These are phyloP conservation scores for Globodera rostochiensis DNA, from an alignment of 1,140 invertebrate genomes.

Conservation along the genomic window DNA sequence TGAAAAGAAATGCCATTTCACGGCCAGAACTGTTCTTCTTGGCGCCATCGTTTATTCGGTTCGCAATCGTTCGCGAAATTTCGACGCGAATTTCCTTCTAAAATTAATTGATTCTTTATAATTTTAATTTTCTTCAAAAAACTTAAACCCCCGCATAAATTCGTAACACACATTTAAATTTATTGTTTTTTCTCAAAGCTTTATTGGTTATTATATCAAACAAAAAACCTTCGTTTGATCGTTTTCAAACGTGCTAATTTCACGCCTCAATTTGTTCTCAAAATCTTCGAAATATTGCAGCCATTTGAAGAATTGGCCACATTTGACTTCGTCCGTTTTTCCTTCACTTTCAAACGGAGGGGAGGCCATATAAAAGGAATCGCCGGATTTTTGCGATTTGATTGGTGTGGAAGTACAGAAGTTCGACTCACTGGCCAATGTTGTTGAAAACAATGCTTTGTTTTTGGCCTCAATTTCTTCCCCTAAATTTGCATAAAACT, in stretches of 20 bases:
- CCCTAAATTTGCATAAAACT: background rate
- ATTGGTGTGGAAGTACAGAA: conserved; percentile 5
- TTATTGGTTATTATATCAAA: too few relatives aligned
- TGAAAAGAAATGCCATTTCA: conserved; percentile 7
- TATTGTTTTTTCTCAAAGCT: too few relatives aligned
- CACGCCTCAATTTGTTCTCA: background rate
- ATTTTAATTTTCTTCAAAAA: background rate
- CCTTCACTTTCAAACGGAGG: background rate
- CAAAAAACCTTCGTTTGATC: background rate
- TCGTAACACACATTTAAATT: too few relatives aligned
- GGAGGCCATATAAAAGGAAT: background rate
- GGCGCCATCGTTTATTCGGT: conserved; percentile 17
- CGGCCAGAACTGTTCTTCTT: conserved; percentile 14
- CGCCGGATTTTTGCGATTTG: background rate
- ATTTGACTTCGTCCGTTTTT: background rate
- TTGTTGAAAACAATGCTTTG: background rate
- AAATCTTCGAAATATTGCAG: background rate
- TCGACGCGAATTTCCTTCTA: conserved; percentile 23
- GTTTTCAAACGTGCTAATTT: conserved; percentile 3
- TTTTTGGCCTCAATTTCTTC: background rate
- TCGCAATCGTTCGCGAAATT: conserved; percentile 15
- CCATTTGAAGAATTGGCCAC: background rate
- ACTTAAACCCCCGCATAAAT: too few relatives aligned
- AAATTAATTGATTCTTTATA: background rate
- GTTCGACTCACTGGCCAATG: background rate